Evolutionary conservation across 2,113 vertebrate species (phyloP).

Genomic region (Oncorhynchus keta): DNA sequence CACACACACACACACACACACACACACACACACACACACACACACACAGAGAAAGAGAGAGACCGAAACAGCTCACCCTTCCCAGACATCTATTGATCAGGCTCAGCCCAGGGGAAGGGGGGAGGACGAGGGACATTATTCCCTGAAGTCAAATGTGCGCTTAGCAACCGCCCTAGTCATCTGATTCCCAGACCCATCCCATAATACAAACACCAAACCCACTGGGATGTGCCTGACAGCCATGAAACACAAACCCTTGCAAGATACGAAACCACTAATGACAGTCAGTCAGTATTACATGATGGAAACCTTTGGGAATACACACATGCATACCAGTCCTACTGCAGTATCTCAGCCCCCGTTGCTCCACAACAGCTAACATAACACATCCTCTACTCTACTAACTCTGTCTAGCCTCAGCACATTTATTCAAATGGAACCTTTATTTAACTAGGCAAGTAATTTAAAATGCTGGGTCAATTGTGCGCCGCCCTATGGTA

Average conservation of each 20-base stretch:
- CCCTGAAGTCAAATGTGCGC: constrained; percentile 58
- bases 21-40: too few species aligned
- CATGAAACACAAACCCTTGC: constrained; percentile 13
- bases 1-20: too few species aligned
- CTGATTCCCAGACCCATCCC: constrained; percentile 50
- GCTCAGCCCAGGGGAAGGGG: constrained; percentile 11
- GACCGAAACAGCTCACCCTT: background rate
- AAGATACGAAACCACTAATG: background rate
- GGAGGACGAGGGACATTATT: constrained; percentile 55
- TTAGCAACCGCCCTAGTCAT: constrained; percentile 61
- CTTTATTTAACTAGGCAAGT: too few species aligned
- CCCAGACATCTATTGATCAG: constrained; percentile 40
- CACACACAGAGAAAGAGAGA: background rate
- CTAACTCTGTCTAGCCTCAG: background rate
- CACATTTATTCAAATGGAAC: too few species aligned
- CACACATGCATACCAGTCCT: background rate
- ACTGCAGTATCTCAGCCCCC: background rate
- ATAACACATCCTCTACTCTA: background rate
- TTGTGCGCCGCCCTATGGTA: too few species aligned
- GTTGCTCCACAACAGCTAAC: background rate
- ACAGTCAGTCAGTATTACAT: too few species aligned
- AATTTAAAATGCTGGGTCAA: too few species aligned
- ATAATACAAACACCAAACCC: constrained; percentile 26
- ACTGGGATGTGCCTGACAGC: constrained; percentile 18
- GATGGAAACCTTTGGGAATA: background rate